A percentile compares a stretch with the other conserved stretches of the same genome.
phyloP scores from a whole-genome alignment of 2,888 invertebrate genomes.

The Acronicta leporina region DNA sequence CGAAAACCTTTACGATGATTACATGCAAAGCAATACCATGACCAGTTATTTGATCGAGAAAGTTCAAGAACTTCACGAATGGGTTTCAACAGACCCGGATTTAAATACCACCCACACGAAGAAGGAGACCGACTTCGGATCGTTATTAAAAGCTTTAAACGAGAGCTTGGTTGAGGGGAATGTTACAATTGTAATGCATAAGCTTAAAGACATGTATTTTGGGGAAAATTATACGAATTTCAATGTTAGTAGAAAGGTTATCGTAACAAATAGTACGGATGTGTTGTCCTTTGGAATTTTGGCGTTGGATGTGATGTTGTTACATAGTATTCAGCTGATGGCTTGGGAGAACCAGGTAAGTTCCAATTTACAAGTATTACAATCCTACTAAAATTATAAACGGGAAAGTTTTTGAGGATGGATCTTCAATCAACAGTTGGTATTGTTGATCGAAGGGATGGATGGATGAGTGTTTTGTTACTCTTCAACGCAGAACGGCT shows the following conservation, averaged over 20 bases:
- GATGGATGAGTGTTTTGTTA: too few species aligned
- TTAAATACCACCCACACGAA: constrained; percentile 62
- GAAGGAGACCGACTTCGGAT: constrained; percentile 70
- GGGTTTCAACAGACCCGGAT: constrained; percentile 82
- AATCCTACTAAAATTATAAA: too few species aligned
- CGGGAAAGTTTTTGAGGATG: too few species aligned
- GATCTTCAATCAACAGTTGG: too few species aligned
- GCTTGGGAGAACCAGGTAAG: constrained; percentile 88
- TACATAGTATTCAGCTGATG: constrained; percentile 89
- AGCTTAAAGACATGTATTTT: constrained; percentile 86
- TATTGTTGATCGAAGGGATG: too few species aligned
- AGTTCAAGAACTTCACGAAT: constrained; percentile 86
- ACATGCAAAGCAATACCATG: constrained; percentile 84
- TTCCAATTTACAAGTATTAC: too few species aligned
- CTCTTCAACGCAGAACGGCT: too few species aligned
- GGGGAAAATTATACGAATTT: constrained; percentile 75
- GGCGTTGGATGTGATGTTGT: constrained; percentile 88
- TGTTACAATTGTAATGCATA: constrained; percentile 82
- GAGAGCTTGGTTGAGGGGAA: constrained; percentile 86
- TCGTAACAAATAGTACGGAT: constrained; percentile 82
- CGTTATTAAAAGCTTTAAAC: constrained; percentile 84
- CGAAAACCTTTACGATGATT: constrained; percentile 82
- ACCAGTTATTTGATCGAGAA: constrained; percentile 85
- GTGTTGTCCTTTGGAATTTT: constrained; percentile 88
- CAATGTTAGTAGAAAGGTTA: constrained; percentile 71